A percentile compares a stretch with the other conserved stretches of the same genome.
Conservation (phyloP, 2,797 vertebrate species). For the Sphaeramia orbicularis region DNA sequence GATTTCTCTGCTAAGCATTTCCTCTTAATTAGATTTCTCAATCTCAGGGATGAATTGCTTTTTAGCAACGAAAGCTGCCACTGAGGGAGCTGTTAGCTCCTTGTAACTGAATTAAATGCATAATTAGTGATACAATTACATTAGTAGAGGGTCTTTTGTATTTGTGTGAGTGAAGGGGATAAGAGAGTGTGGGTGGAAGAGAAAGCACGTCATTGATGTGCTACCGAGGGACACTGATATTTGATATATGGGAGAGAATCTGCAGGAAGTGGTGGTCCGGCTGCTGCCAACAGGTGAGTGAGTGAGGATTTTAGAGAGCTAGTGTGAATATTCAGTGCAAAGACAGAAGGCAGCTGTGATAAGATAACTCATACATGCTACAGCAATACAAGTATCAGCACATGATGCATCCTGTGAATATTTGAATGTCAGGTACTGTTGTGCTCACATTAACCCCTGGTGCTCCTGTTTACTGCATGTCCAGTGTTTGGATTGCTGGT, state of each 20-base stretch:
- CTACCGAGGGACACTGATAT: slow-evolving; percentile 3
- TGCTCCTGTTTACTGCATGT: slow-evolving; percentile 46
- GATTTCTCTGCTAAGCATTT: slow-evolving; percentile 95
- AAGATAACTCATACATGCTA: not conserved
- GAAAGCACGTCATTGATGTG: not conserved
- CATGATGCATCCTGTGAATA: not conserved
- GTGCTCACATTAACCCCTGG: slow-evolving; percentile 68
- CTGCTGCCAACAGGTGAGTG: slow-evolving; percentile 38
- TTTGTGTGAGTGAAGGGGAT: slow-evolving; percentile 57
- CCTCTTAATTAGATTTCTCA: slow-evolving; percentile 97
- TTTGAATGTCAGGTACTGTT: slow-evolving; percentile 55
- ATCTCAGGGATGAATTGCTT: slow-evolving; percentile 96
- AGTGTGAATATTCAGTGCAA: too few relatives aligned
- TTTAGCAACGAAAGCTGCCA: slow-evolving; percentile 96
- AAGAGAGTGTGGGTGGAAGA: slow-evolving; percentile 26
- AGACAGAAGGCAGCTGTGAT: not conserved
- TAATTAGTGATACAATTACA: slow-evolving; percentile 97
- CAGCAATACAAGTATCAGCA: not conserved
- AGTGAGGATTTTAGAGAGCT: not conserved
- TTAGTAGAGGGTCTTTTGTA: slow-evolving; percentile 90
- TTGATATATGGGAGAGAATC: slow-evolving; percentile 21
- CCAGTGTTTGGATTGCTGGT: slow-evolving; percentile 45
- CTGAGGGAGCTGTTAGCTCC: slow-evolving; percentile 97
- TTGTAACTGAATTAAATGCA: slow-evolving; percentile 98
- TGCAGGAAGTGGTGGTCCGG: slow-evolving; percentile 1